Conservation (phyloP, 53 echinoderm and acorn worm genomes). For the Astropecten irregularis region DNA sequence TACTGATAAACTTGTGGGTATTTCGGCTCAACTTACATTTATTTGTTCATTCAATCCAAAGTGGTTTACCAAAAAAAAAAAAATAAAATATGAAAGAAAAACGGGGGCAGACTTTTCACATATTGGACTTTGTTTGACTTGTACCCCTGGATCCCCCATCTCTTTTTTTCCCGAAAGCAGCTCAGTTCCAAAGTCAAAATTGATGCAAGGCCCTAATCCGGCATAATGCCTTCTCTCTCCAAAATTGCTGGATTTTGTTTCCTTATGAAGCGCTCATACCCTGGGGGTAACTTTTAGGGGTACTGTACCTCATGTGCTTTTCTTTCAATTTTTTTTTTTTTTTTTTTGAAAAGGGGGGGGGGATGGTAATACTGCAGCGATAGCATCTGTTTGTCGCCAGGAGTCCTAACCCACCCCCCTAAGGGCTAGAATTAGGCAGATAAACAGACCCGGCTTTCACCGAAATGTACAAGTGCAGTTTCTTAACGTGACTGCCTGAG, state of each 20-base stretch:
- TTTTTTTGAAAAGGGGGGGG: too few species aligned
- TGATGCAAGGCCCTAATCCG: slow-evolving; percentile 12
- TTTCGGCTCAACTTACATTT: too few species aligned
- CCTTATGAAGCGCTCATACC: background rate
- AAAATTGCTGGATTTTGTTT: slow-evolving; percentile 6
- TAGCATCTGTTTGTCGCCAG: slow-evolving; percentile 41
- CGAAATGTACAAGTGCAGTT: background rate
- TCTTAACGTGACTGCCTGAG: slow-evolving; percentile 8
- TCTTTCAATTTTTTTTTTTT: too few species aligned
- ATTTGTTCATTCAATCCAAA: too few species aligned
- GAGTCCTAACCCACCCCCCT: slow-evolving; percentile 14
- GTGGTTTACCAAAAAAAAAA: too few species aligned
- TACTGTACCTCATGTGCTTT: too few species aligned
- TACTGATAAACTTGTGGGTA: too few species aligned
- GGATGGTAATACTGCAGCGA: background rate
- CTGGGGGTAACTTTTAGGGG: background rate
- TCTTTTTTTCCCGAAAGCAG: too few species aligned
- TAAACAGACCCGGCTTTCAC: slow-evolving; percentile 35
- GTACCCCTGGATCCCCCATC: too few species aligned
- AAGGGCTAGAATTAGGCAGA: slow-evolving; percentile 36
- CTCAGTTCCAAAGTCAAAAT: slow-evolving; percentile 28
- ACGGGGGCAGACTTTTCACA: too few species aligned
- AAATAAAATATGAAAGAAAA: too few species aligned
- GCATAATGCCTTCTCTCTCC: slow-evolving; percentile 14
- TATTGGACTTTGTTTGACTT: too few species aligned